Conservation (phyloP, 2,797 vertebrate genomes). For the Erpetoichthys calabaricus region DNA sequence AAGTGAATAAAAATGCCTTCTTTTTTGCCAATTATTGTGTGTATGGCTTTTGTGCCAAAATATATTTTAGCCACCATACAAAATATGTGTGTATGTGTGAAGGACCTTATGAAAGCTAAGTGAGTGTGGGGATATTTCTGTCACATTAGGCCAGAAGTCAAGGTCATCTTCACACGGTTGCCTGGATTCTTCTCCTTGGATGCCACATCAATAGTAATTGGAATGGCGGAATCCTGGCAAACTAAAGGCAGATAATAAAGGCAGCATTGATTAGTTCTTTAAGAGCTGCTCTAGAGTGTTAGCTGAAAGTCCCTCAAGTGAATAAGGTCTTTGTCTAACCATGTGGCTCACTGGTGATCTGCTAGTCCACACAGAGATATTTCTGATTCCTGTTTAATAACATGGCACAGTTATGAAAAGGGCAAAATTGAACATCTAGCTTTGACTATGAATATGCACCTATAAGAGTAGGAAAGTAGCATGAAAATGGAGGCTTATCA, state of each 20-base stretch:
- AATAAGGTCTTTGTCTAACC: slow-evolving; percentile 30
- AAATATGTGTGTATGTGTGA: no score
- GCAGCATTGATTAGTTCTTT: slow-evolving; percentile 25
- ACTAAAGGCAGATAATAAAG: slow-evolving; percentile 26
- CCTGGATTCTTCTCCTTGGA: slow-evolving; percentile 13
- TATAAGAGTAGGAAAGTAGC: no score
- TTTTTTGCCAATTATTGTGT: no score
- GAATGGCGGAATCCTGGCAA: slow-evolving; percentile 22
- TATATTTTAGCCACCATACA: no score
- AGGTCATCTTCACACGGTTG: slow-evolving; percentile 25
- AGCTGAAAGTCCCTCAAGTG: slow-evolving; percentile 21
- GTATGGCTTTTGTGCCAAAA: no score
- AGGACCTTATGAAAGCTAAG: no score
- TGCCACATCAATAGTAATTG: slow-evolving; percentile 24
- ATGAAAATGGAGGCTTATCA: no score
- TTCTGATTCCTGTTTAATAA: no score
- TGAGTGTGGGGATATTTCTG: slow-evolving; percentile 4
- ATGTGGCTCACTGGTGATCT: slow-evolving; percentile 21
- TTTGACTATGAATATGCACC: no score
- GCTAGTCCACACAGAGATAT: slow-evolving; percentile 12
- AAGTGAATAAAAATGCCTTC: no score
- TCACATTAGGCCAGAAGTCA: neutral
- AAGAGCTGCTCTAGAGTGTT: slow-evolving; percentile 22
- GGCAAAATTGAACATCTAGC: no score
- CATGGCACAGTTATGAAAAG: no score